Evolutionary conservation across 1,140 invertebrate genomes (phyloP).

Genomic region (Brachionus rotundiformis): DNA sequence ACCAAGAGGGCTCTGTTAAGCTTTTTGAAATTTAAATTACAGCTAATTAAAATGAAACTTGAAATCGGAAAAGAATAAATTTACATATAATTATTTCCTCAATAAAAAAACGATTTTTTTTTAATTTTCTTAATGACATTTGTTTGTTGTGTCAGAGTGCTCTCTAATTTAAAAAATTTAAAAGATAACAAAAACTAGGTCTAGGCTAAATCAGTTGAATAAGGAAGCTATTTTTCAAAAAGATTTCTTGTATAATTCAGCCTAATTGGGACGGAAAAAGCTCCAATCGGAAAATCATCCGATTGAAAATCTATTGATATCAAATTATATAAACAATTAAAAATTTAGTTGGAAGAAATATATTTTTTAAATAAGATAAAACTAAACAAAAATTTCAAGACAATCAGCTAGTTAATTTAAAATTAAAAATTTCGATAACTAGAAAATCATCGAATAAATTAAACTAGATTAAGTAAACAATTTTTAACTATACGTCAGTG

Average conservation of each 20-base stretch:
- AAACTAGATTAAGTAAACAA: constrained; percentile 3
- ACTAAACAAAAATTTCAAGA: too few species aligned
- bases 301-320: too few species aligned
- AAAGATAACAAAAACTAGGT: too few species aligned
- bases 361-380: too few species aligned
- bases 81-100: neutral
- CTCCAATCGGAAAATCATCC: neutral
- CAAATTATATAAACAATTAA: too few species aligned
- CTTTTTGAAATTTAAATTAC: too few species aligned
- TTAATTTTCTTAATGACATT: neutral
- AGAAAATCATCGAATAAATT: neutral
- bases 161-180: neutral
- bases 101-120: neutral
- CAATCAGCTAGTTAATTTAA: too few species aligned
- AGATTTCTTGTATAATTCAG: neutral
- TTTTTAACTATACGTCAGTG: neutral
- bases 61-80: neutral
- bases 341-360: too few species aligned
- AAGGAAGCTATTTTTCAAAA: neutral
- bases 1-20: too few species aligned
- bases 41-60: too few species aligned
- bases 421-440: neutral
- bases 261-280: neutral
- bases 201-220: too few species aligned
- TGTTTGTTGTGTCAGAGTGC: neutral